Evolutionary conservation across 2,797 vertebrate species (phyloP).

Genomic region (Aratinga solstitialis): DNA sequence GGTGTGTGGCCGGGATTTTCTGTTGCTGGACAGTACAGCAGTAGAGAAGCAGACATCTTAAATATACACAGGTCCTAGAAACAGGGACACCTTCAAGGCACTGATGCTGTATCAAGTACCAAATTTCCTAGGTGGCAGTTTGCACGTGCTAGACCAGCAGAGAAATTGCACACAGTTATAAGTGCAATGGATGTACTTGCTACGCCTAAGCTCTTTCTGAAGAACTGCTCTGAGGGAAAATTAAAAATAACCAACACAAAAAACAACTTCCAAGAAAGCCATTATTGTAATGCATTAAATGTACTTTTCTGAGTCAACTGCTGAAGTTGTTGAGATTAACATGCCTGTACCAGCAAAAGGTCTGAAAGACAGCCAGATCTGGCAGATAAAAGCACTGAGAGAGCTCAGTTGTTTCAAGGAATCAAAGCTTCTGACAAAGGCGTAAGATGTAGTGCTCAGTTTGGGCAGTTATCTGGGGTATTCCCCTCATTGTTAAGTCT

Average conservation of each 20-base stretch:
- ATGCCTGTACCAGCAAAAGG: neutral
- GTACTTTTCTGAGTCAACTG: neutral
- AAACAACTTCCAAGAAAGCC: neutral
- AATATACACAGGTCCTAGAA: neutral
- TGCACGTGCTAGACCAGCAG: neutral
- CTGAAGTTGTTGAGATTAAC: neutral
- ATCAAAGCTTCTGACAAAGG: conserved; percentile 9
- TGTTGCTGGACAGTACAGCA: neutral
- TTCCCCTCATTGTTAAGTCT: neutral
- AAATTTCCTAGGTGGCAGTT: neutral
- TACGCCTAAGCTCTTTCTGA: neutral
- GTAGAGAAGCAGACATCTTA: neutral
- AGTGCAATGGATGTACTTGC: neutral
- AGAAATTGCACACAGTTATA: neutral
- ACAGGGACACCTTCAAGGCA: neutral
- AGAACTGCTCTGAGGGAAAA: neutral
- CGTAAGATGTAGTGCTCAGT: neutral
- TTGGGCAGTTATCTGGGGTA: neutral
- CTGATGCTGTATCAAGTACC: neutral
- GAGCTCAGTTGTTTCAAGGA: neutral
- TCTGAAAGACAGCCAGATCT: neutral
- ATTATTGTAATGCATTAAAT: neutral
- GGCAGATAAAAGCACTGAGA: neutral
- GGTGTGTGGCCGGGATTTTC: neutral
- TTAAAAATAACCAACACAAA: no score